Evolutionary conservation across 2,888 invertebrate genomes (phyloP), one percentile per base, ranked within the genome.

Genomic region (Caenorhabditis sp.): DNA sequence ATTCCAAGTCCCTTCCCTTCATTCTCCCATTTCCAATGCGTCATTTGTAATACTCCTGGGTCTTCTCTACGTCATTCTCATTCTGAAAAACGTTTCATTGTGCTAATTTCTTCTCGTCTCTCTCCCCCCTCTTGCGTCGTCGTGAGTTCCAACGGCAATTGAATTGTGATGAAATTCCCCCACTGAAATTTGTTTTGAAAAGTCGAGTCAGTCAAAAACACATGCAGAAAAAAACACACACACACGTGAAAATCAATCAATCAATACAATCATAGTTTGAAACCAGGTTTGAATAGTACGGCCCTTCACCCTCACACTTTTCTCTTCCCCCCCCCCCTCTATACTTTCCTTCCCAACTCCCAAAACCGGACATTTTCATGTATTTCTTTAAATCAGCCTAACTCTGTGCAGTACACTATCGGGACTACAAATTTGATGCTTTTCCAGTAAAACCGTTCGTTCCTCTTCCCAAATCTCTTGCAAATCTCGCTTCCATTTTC

Each of bases 21-120:
- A 2, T 15, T n/a, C 18, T 40, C 15, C 5, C 32, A 62, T 58
- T 26, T 35, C 37, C 51, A 40, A 53, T 47, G 47, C n/a, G 64
- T 72, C 72, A 74, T 67, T 74, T 74, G 47, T 65, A 50, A 58
- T 65, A n/a, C 32, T 32, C 32, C 58, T 74, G 74, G 74, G 74
- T 74, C 65, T 32, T 51, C 9, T 64, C 65, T 65, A 65, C 74
- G 74, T 74, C 65, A 74, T 74, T 74, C 74, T 65, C 32, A 32
- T n/a, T n/a, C n/a, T n/a, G n/a, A 28, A 37, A 72, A 53, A 64
- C 28, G 40, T 72, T 72, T 55, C 72, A 64, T 40, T 64, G 72
- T 74, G 74, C 74, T 74, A 67, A 74, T 58, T 74, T 58, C 65
- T 40, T n/a, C n/a, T n/a, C n/a, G n/a, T n/a, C n/a, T n/a, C n/a